phyloP scores from a whole-genome alignment of 2,797 vertebrate genomes.

The Liparis tanakae region DNA sequence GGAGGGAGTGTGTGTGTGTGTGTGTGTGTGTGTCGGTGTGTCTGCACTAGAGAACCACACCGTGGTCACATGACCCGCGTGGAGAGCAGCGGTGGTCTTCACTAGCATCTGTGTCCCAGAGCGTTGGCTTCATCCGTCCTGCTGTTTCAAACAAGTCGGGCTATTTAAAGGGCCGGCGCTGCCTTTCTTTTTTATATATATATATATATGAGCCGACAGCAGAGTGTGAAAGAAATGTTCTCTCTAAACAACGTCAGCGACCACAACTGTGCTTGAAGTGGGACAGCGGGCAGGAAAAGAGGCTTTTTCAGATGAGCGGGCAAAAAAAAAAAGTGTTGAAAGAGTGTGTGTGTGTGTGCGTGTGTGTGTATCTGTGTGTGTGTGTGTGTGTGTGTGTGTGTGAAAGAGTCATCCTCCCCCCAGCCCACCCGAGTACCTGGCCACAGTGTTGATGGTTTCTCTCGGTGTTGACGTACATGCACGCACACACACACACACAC shows the following conservation, averaged over 20 bases:
- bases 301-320: constrained; percentile 68
- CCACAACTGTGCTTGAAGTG: constrained; percentile 82
- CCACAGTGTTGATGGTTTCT: constrained; percentile 61
- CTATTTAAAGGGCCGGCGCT: constrained; percentile 80
- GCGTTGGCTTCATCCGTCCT: constrained; percentile 80
- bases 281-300: constrained; percentile 70
- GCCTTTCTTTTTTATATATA: constrained; percentile 70
- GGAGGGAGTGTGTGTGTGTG: background rate
- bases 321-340: constrained; percentile 70
- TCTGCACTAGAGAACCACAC: constrained; percentile 62
- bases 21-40: constrained; percentile 19
- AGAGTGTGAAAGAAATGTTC: constrained; percentile 81
- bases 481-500: constrained; percentile 18
- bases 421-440: constrained; percentile 59
- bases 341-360: constrained; percentile 24
- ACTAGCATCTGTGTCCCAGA: constrained; percentile 67
- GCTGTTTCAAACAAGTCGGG: constrained; percentile 77
- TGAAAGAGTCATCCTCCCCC: constrained; percentile 47
- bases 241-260: constrained; percentile 77
- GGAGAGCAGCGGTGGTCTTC: constrained; percentile 80
- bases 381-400: constrained; percentile 31
- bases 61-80: constrained; percentile 62
- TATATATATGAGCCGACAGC: constrained; percentile 72
- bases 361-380: constrained; percentile 26
- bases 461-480: constrained; percentile 63